Evolutionary conservation across 1,140 invertebrate genomes (phyloP).

Genomic region (Drosophila ohnishii): DNA sequence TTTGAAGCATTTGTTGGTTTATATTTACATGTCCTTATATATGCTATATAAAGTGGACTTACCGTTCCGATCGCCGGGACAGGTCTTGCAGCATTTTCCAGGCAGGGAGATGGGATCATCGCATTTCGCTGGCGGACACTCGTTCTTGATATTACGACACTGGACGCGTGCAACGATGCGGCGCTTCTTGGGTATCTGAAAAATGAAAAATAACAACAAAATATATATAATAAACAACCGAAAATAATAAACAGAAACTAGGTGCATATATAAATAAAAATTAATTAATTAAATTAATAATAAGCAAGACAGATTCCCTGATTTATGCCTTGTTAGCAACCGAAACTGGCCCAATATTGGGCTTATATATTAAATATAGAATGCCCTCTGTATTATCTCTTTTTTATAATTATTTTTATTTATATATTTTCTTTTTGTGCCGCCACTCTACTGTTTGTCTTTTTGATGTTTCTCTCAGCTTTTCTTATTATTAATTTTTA

Average conservation of each 20-base stretch:
- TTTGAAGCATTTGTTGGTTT: neutral
- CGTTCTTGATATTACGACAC: constrained; percentile 94
- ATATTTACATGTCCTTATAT: neutral
- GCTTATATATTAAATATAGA: constrained; percentile 49
- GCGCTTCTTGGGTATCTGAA: constrained; percentile 94
- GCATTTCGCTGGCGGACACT: constrained; percentile 93
- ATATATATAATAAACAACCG: neutral
- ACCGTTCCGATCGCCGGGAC: constrained; percentile 90
- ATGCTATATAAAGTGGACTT: constrained; percentile 64
- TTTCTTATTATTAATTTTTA: constrained; percentile 56
- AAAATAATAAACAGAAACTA: neutral
- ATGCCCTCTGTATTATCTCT: constrained; percentile 4
- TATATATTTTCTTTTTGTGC: constrained; percentile 15
- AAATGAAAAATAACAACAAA: constrained; percentile 6
- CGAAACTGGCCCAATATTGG: constrained; percentile 14
- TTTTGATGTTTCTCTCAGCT: constrained; percentile 59
- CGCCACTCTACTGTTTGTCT: constrained; percentile 28
- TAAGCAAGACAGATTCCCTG: constrained; percentile 26
- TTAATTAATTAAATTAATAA: constrained; percentile 19
- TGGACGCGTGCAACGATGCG: constrained; percentile 92
- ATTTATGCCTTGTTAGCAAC: constrained; percentile 28
- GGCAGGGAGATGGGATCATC: constrained; percentile 92
- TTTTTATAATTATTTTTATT: constrained; percentile 17
- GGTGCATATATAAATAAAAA: neutral
- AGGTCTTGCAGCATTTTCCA: constrained; percentile 94